Evolutionary conservation across 2,888 invertebrate species (phyloP), one percentile per base, ranked within the genome.

Genomic region (Sericinus montela): DNA sequence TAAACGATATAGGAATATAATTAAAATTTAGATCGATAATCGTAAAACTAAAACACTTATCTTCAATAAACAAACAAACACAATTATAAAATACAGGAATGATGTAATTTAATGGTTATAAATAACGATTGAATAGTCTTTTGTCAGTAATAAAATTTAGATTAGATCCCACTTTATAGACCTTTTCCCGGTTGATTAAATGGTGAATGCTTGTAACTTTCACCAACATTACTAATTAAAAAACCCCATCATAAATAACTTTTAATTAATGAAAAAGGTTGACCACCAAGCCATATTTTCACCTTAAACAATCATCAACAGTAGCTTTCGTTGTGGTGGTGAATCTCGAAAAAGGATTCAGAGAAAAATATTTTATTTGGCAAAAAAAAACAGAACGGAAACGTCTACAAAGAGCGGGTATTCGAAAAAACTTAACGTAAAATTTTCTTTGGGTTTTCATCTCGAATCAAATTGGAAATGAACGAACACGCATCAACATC

Each of bases 21-120:
- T 37, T 36, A 36, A 30, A 41, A 30, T 29, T 36, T 25, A 50
- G 36, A 1, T 28, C 40, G 43, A 40, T 48, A 37, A 36, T 43
- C 34, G 44, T 52, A 42, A 53, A 55, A 58, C 47, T 58, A 58
- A 55, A 53, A 52, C 46, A 35, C 48, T 54, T 52, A 53, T 48
- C 50, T 55, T 60, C 51, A 53, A 58, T 56, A 58, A 61, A 56
- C 58, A 59, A 57, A 52, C 56, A 59, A 64, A 71, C 70, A 64
- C 65, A 57, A 13, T 58, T 57, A 63, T 64, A 66, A 60, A 65
- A 63, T 75, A 77, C 62, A 75, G 80, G 80, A 80, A 80, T 81
- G 80, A 72, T 72, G 64, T 53, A 65, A 65, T 47, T 46, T 30
- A 45, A 50, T 49, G 40, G 28, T 41, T 29, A 36, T 47, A 13